Conservation (phyloP, 1,140 invertebrate genomes). For the Hypsibius dujardini region DNA sequence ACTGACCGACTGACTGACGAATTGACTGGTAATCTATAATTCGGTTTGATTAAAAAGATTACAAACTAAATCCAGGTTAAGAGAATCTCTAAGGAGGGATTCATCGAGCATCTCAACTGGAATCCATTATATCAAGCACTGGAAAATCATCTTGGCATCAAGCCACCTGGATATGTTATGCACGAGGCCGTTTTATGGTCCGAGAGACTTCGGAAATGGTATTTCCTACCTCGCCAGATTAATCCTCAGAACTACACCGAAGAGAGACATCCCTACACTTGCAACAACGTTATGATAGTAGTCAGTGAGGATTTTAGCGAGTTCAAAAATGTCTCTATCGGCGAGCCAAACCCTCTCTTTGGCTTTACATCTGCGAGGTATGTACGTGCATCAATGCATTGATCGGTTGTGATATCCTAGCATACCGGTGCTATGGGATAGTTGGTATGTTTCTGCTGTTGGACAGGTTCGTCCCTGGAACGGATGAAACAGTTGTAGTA, state of each 20-base stretch:
- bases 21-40: no score
- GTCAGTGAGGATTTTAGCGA: conserved; percentile 59
- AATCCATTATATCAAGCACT: conserved; percentile 45
- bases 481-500: neutral
- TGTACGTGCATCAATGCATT: neutral
- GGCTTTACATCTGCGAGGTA: neutral
- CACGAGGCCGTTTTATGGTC: conserved; percentile 89
- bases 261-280: conserved; percentile 65
- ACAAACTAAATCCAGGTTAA: conserved; percentile 46
- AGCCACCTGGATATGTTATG: conserved; percentile 70
- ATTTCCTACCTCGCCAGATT: conserved; percentile 78
- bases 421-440: no score
- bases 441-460: no score
- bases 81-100: conserved; percentile 54
- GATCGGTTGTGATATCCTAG: no score
- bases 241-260: conserved; percentile 72
- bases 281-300: conserved; percentile 71
- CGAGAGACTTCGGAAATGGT: conserved; percentile 59
- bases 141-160: conserved; percentile 42
- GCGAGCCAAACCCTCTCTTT: neutral
- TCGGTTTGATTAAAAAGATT: neutral
- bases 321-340: conserved; percentile 35
- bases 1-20: no score
- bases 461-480: neutral
- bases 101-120: conserved; percentile 63